These are phyloP conservation scores for Linnaemya vulpina DNA, from an alignment of 2,888 invertebrate species.

Conservation along the genomic window DNA sequence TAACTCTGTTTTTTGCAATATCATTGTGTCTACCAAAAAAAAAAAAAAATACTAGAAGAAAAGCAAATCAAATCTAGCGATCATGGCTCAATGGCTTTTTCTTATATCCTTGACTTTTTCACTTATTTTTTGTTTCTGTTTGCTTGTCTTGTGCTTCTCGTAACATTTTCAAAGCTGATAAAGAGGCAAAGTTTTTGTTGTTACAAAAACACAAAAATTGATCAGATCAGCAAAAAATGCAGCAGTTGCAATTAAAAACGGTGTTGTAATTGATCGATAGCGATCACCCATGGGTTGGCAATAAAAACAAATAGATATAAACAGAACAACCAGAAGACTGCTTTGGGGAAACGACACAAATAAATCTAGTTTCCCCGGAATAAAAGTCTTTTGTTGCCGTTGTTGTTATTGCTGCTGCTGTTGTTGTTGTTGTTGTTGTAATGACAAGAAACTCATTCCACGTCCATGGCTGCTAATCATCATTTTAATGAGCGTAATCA, in stretches of 20 bases:
- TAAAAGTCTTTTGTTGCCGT: background rate
- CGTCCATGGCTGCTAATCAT: constrained; percentile 59
- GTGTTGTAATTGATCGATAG: constrained; percentile 69
- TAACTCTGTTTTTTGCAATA: background rate
- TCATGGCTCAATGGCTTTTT: constrained; percentile 35
- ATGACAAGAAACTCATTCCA: background rate
- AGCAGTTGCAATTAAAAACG: constrained; percentile 60
- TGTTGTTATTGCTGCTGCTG: background rate
- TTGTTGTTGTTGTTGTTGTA: constrained; percentile 10
- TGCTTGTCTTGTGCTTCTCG: constrained; percentile 6
- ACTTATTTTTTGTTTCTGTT: background rate
- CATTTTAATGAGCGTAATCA: constrained; percentile 71
- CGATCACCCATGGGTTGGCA: constrained; percentile 65
- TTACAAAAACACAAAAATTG: background rate
- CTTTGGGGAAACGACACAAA: background rate
- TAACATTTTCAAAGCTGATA: constrained; percentile 33
- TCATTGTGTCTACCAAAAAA: background rate
- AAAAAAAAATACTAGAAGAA: background rate
- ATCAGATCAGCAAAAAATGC: constrained; percentile 3
- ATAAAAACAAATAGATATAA: constrained; percentile 31
- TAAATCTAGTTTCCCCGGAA: constrained; percentile 46
- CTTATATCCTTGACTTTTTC: background rate
- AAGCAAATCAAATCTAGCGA: constrained; percentile 50
- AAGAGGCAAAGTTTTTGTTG: constrained; percentile 4
- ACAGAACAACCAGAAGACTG: background rate